A percentile compares a stretch with the other conserved stretches of the same genome.
Evolutionary conservation across 2,113 vertebrate species (phyloP).

Genomic region (Salminus brasiliensis): DNA sequence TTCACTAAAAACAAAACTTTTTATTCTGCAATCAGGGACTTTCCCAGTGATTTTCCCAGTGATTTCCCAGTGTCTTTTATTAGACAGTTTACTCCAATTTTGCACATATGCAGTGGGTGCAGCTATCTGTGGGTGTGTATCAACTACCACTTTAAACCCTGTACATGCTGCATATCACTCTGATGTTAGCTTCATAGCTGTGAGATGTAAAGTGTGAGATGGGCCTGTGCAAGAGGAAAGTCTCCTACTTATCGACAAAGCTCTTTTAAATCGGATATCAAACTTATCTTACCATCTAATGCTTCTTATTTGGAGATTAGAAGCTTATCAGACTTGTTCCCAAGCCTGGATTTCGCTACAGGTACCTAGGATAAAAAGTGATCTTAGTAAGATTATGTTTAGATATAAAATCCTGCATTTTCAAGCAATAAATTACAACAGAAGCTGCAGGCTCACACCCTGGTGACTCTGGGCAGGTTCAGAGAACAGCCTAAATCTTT

Average conservation of each 20-base stretch:
- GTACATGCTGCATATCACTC: background rate
- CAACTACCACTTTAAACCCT: background rate
- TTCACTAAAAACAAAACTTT: too few species aligned
- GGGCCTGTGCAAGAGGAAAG: background rate
- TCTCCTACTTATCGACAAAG: background rate
- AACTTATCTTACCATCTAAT: background rate
- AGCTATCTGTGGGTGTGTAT: background rate
- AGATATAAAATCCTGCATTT: background rate
- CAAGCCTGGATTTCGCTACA: background rate
- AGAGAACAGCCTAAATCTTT: too few species aligned
- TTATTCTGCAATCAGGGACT: too few species aligned
- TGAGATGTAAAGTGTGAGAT: background rate
- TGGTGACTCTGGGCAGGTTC: background rate
- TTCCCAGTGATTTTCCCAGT: too few species aligned
- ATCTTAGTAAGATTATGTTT: background rate
- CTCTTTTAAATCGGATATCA: background rate
- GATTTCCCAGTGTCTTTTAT: too few species aligned
- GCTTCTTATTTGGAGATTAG: background rate
- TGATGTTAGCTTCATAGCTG: background rate
- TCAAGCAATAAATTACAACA: background rate
- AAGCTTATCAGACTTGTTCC: background rate
- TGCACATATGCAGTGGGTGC: background rate
- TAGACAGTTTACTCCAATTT: background rate
- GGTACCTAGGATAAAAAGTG: background rate
- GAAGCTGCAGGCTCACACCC: background rate